Evolutionary conservation across 2,113 vertebrate genomes (phyloP).

Genomic region (Phocoena phocoena): DNA sequence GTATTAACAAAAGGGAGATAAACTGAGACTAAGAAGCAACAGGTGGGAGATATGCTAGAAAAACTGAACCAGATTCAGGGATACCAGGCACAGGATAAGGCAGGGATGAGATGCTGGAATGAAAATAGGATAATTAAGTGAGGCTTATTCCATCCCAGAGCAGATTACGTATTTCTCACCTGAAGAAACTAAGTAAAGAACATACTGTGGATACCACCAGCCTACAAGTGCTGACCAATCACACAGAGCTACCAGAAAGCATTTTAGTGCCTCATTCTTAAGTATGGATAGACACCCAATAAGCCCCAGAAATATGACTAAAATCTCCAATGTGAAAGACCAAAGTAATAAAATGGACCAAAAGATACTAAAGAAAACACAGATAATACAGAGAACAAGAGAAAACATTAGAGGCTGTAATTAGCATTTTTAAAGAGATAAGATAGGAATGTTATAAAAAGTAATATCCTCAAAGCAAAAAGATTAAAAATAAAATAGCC

Average conservation of each 20-base stretch:
- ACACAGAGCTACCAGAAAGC: not conserved
- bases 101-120: not conserved
- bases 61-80: not conserved
- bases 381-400: not conserved
- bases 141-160: not conserved
- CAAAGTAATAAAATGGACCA: not conserved
- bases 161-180: constrained; percentile 21
- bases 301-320: not conserved
- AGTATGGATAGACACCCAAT: not conserved
- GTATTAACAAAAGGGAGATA: constrained; percentile 15
- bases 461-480: not conserved
- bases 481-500: constrained; percentile 10
- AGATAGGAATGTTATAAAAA: not conserved
- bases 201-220: not conserved
- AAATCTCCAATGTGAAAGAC: constrained; percentile 43
- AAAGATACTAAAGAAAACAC: not conserved
- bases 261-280: constrained; percentile 33
- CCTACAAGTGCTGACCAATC: not conserved
- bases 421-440: constrained; percentile 16
- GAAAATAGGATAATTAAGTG: constrained; percentile 2
- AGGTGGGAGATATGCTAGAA: not conserved
- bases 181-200: constrained; percentile 53
- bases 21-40: constrained; percentile 23
- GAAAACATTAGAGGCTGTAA: not conserved
- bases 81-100: not conserved